Evolutionary conservation across 1,140 invertebrate genomes (phyloP).

Genomic region (Bombyx mandarina): DNA sequence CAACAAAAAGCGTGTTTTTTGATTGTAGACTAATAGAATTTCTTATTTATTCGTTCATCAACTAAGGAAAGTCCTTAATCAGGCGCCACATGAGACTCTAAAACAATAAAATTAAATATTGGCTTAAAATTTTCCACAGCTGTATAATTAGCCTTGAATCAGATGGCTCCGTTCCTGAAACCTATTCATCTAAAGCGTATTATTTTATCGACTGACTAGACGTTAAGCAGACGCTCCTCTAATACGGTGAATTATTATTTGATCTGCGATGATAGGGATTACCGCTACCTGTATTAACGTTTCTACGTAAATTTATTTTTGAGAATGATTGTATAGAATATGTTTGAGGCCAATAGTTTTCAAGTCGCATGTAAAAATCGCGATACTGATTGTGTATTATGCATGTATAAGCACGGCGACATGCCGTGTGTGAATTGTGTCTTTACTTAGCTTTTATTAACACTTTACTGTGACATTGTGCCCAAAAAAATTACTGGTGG

Average conservation of each 20-base stretch:
- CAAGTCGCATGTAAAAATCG: too few species aligned
- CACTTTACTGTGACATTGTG: too few species aligned
- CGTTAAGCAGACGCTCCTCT: slow-evolving; percentile 20
- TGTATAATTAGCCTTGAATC: slow-evolving; percentile 7
- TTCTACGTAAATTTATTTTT: background rate
- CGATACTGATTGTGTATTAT: too few species aligned
- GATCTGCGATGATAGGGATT: slow-evolving; percentile 30
- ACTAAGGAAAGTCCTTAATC: too few species aligned
- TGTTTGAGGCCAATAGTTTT: background rate
- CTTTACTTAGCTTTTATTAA: too few species aligned
- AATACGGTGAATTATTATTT: slow-evolving; percentile 20
- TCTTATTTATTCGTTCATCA: too few species aligned
- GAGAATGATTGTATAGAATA: background rate
- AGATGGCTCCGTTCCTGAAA: slow-evolving; percentile 7
- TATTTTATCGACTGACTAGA: slow-evolving; percentile 16
- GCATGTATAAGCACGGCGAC: too few species aligned
- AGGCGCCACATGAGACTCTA: background rate
- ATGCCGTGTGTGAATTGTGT: too few species aligned
- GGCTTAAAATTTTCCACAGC: slow-evolving; percentile 1
- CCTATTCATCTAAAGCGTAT: slow-evolving; percentile 3
- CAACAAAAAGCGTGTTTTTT: too few species aligned
- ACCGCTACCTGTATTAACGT: background rate
- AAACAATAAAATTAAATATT: background rate
- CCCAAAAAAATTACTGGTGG: too few species aligned
- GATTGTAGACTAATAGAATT: too few species aligned